Evolutionary conservation across 2,888 invertebrate genomes (phyloP), one percentile per base, ranked within the genome.

Genomic region (Oscheius sp.): DNA sequence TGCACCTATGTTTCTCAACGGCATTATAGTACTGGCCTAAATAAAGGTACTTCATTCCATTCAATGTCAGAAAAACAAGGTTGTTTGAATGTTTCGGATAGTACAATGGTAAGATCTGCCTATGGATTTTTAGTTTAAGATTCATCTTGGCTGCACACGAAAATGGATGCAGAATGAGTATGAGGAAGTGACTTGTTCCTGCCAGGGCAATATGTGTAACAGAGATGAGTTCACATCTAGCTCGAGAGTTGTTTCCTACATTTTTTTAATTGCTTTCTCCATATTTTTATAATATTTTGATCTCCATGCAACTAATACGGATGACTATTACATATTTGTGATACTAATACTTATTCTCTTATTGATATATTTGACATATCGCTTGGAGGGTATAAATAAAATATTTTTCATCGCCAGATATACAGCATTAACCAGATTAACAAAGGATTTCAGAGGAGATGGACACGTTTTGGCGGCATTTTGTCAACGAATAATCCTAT

Each of bases 161-260:
- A 84, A 83, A 66, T 85, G 84, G 84, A 82, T 81, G 66, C 75
- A 80, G 54, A 79, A 82, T 51, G 82, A 81, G 50, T 79, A 79
- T 57, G 84, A 82, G 64, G 85, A 85, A 63, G 56, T 83, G 8
- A 73, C 71, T 47, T 85, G 85, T 57, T 80, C 83, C 0, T 85
- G 85, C 56, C 49, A 51, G n/a, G 81, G 81, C 3, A 72, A 79
- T 57, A 33, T 76, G 9, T 85, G 84, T 69, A 85, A 85, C 56
- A 64, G 72, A 6, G 82, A 84, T 66, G 68, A 75, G 1, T 28
- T 63, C 28, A 75, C 80, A 30, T 41, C 59, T 6, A 44, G 44
- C 30, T 47, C 47, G 12, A 24, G 33, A 14, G 36, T 32, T 8
- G 3, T 17, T 36, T 36, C 24, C 12, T 12, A n/a, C n/a, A n/a